Percentiles rank a stretch among this genome's conserved stretches.
These are phyloP conservation scores for Pyrgus malvae DNA, from an alignment of 2,888 invertebrate genomes.

Conservation along the genomic window DNA sequence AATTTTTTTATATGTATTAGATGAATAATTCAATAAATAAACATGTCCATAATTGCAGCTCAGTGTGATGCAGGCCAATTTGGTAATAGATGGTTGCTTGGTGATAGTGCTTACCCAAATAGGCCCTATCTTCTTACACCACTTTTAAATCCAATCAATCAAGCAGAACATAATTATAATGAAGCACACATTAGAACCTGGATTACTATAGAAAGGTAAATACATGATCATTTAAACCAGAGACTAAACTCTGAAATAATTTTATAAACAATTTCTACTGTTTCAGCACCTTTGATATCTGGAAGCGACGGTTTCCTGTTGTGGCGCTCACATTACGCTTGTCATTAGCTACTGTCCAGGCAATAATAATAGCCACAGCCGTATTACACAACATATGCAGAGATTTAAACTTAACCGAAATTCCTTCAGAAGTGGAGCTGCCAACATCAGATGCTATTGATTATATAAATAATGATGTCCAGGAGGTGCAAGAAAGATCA, in stretches of 20 bases:
- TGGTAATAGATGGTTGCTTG: not conserved
- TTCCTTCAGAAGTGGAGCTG: not conserved
- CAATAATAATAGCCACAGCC: conserved; percentile 11
- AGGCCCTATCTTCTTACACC: not conserved
- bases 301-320: conserved; percentile 17
- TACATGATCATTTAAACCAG: not conserved
- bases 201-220: conserved; percentile 34
- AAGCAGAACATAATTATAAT: conserved; percentile 29
- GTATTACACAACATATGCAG: conserved; percentile 13
- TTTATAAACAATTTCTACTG: no score
- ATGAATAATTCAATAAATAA: not conserved
- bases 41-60: not conserved
- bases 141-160: not conserved
- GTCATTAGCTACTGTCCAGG: not conserved
- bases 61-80: conserved; percentile 2
- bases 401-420: not conserved
- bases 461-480: no score
- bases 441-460: no score
- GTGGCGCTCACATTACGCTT: not conserved
- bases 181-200: conserved; percentile 34
- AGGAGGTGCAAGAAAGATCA: no score
- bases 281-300: conserved; percentile 28
- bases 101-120: not conserved
- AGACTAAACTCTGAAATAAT: no score
- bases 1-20: not conserved